Conservation (phyloP, 2,888 invertebrate genomes). For the Cheilosia scutellata region DNA sequence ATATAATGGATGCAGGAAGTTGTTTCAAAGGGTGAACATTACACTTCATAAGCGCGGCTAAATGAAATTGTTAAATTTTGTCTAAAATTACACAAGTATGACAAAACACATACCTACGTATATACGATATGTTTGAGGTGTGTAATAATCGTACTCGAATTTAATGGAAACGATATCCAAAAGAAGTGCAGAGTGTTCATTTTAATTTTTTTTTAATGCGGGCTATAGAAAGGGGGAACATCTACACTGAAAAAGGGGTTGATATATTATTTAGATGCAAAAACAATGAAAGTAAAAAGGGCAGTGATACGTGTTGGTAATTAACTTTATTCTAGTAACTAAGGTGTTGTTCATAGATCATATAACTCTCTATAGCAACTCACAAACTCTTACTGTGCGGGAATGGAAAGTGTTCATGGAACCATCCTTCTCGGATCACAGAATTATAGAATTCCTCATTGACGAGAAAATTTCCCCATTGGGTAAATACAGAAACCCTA, state of each 20-base stretch:
- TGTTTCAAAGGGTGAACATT: conserved; percentile 42
- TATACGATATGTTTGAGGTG: conserved; percentile 13
- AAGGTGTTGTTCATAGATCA: too few species aligned
- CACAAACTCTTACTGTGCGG: too few species aligned
- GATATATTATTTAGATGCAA: too few species aligned
- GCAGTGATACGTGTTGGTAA: too few species aligned
- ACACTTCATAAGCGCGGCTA: conserved; percentile 2
- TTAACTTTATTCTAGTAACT: too few species aligned
- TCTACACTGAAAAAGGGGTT: neutral
- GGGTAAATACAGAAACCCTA: too few species aligned
- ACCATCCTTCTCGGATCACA: too few species aligned
- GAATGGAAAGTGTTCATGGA: too few species aligned
- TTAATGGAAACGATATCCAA: conserved; percentile 17
- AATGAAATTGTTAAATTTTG: conserved; percentile 54
- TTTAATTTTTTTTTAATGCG: conserved; percentile 27
- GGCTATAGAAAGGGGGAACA: conserved; percentile 10
- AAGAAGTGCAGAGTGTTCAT: conserved; percentile 9
- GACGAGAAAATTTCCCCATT: too few species aligned
- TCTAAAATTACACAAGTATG: conserved; percentile 2
- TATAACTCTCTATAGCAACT: too few species aligned
- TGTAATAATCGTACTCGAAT: neutral
- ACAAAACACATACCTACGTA: neutral
- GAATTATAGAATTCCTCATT: too few species aligned
- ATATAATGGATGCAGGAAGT: conserved; percentile 43
- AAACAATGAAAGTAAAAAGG: too few species aligned